Conservation (phyloP, 2,797 vertebrate species). For the Chrosomus eos region DNA sequence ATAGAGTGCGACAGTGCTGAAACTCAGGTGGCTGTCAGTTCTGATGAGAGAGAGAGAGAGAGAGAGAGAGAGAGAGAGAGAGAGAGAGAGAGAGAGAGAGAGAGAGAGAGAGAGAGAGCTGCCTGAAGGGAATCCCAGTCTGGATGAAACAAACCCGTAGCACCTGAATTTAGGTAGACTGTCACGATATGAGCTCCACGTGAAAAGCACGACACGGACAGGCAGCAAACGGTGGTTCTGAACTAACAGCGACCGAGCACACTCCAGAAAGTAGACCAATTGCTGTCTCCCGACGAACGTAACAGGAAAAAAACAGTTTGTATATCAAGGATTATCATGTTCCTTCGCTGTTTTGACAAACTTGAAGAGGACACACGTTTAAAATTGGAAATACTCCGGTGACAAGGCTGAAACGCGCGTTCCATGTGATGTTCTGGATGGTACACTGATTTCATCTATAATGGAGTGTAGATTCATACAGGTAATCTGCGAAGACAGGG, state of each 20-base stretch:
- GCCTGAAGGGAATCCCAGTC: constrained; percentile 59
- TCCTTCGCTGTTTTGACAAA: not conserved
- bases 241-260: constrained; percentile 77
- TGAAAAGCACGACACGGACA: constrained; percentile 42
- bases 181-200: constrained; percentile 36
- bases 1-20: constrained; percentile 39
- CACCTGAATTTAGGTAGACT: constrained; percentile 30
- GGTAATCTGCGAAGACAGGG: not conserved
- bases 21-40: constrained; percentile 59
- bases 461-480: not conserved
- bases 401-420: not conserved
- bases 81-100: constrained; percentile 31
- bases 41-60: constrained; percentile 37
- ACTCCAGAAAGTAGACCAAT: constrained; percentile 13
- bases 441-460: not conserved
- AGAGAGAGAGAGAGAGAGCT: constrained; percentile 14
- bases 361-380: not conserved
- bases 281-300: not conserved
- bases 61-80: constrained; percentile 14
- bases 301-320: not conserved
- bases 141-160: constrained; percentile 24
- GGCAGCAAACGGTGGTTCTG: constrained; percentile 72
- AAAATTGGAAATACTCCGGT: not conserved
- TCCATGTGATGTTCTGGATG: constrained; percentile 15
- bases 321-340: not conserved